Evolutionary conservation across 2,797 vertebrate genomes (phyloP).

Genomic region (Smutsia temminckii): DNA sequence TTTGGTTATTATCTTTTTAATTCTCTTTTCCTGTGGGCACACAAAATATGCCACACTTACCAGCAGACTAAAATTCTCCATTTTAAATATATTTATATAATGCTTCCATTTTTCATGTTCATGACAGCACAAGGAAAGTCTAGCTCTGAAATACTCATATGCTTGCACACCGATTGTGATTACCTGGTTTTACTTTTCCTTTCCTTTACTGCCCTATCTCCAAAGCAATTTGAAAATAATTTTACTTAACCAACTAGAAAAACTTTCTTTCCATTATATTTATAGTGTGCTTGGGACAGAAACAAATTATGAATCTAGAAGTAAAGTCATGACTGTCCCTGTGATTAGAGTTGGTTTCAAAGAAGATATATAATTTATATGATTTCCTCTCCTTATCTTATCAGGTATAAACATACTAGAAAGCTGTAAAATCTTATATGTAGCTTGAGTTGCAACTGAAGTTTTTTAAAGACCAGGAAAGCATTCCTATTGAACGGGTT

Average conservation of each 20-base stretch:
- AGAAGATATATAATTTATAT: conserved; percentile 42
- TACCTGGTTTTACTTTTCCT: conserved; percentile 4
- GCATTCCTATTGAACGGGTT: background rate
- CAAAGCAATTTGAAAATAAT: conserved; percentile 44
- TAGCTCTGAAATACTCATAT: background rate
- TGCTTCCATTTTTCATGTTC: conserved; percentile 11
- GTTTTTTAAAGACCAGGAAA: background rate
- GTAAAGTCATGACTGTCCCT: background rate
- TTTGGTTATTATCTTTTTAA: background rate
- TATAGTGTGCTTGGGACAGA: conserved; percentile 40
- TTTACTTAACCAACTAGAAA: conserved; percentile 38
- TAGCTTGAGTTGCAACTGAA: conserved; percentile 43
- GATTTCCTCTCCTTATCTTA: conserved; percentile 63
- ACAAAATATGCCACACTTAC: background rate
- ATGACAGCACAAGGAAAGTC: background rate
- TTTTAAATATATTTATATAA: conserved; percentile 31
- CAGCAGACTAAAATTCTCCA: background rate
- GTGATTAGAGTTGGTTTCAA: conserved; percentile 43
- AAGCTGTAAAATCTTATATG: background rate
- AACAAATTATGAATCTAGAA: conserved; percentile 60
- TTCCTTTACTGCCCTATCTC: background rate
- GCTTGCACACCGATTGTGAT: background rate
- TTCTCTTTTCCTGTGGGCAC: background rate
- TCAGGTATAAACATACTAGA: conserved; percentile 34
- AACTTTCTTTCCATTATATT: conserved; percentile 33